phyloP scores from a whole-genome alignment of 2,888 invertebrate genomes.

The Seira ritae region DNA sequence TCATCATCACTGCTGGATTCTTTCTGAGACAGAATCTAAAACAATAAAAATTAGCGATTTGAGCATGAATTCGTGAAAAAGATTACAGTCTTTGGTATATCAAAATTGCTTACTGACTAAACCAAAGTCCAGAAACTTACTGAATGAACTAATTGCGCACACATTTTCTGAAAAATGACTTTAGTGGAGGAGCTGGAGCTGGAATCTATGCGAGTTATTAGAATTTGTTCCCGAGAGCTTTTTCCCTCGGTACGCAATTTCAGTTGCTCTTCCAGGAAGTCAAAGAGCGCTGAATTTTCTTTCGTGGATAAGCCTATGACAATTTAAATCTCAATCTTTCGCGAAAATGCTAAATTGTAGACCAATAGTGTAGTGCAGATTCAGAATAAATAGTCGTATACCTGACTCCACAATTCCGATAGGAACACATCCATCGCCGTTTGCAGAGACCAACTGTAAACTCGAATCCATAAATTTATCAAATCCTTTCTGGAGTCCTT shows the following conservation, averaged over 20 bases:
- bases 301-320: constrained; percentile 56
- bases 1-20: too few relatives aligned
- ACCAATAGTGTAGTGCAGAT: too few relatives aligned
- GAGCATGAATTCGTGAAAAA: background rate
- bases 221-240: background rate
- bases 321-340: too few relatives aligned
- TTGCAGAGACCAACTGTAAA: constrained; percentile 27
- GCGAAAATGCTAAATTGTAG: too few relatives aligned
- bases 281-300: constrained; percentile 62
- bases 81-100: background rate
- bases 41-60: background rate
- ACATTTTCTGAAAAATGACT: constrained; percentile 51
- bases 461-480: constrained; percentile 28
- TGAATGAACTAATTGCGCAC: constrained; percentile 27
- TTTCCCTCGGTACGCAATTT: background rate
- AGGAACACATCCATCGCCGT: constrained; percentile 27
- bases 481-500: constrained; percentile 12
- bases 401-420: constrained; percentile 53
- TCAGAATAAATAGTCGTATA: too few relatives aligned
- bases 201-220: constrained; percentile 33
- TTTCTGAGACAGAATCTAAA: background rate
- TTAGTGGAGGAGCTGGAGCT: constrained; percentile 40
- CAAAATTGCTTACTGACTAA: too few relatives aligned
- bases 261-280: constrained; percentile 41
- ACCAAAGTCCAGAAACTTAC: too few relatives aligned